phyloP scores from a whole-genome alignment of 2,888 invertebrate species.

The Polydrusus tereticollis region DNA sequence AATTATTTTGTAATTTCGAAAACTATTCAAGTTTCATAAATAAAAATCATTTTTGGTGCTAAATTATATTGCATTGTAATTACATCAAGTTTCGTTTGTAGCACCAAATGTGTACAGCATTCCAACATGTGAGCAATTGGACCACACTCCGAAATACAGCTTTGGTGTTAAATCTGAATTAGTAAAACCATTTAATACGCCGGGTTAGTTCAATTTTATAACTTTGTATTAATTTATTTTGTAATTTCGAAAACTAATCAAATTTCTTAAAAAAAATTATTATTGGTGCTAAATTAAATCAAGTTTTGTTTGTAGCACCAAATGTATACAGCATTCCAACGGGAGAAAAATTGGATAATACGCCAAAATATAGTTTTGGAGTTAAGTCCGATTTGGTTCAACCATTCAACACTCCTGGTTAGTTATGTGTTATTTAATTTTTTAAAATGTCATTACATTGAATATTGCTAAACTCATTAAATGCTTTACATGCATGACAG shows the following conservation, averaged over 20 bases:
- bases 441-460: not conserved
- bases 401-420: constrained; percentile 73
- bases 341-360: constrained; percentile 71
- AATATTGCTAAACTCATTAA: no score
- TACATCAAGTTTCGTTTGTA: constrained; percentile 29
- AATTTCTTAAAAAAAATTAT: not conserved
- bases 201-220: constrained; percentile 67
- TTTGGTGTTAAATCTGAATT: constrained; percentile 75
- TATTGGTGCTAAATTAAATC: not conserved
- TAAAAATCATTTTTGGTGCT: not conserved
- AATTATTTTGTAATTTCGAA: not conserved
- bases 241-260: not conserved
- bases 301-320: constrained; percentile 63
- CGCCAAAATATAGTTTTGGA: constrained; percentile 77
- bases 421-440: constrained; percentile 7
- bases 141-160: constrained; percentile 75
- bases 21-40: not conserved
- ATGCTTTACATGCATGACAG: no score
- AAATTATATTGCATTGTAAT: not conserved
- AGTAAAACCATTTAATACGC: constrained; percentile 72
- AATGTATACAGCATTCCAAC: constrained; percentile 70
- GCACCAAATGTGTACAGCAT: constrained; percentile 70
- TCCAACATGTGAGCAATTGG: constrained; percentile 71
- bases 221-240: not conserved
- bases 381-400: constrained; percentile 73